Evolutionary conservation across 2,888 invertebrate genomes (phyloP).

Genomic region (Orthonevra nobilis): DNA sequence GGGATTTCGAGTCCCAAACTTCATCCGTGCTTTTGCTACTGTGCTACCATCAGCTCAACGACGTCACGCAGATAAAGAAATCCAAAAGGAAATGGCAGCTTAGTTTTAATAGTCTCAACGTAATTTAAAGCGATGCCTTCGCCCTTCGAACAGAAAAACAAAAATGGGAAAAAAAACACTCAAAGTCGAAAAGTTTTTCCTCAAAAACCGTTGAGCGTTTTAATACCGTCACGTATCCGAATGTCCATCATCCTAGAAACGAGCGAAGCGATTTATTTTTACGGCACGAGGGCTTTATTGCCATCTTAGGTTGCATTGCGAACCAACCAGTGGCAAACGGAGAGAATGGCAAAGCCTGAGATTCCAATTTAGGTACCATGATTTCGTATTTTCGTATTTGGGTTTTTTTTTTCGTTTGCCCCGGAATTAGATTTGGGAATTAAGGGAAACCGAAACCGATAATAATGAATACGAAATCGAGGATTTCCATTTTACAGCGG

Average conservation of each 20-base stretch:
- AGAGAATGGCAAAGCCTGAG: slow-evolving; percentile 30
- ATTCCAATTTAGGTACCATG: slow-evolving; percentile 22
- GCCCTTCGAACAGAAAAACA: too few species aligned
- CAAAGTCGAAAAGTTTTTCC: slow-evolving; percentile 29
- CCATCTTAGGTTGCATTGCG: slow-evolving; percentile 34
- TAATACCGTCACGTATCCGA: slow-evolving; percentile 63
- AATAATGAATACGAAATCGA: slow-evolving; percentile 36
- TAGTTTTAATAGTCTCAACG: slow-evolving; percentile 55
- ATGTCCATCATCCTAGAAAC: slow-evolving; percentile 64
- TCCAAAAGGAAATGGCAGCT: slow-evolving; percentile 53
- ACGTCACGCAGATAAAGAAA: slow-evolving; percentile 31
- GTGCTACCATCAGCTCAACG: too few species aligned
- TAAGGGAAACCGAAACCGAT: slow-evolving; percentile 21
- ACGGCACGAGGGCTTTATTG: slow-evolving; percentile 53
- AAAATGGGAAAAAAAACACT: too few species aligned
- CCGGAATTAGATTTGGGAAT: slow-evolving; percentile 52
- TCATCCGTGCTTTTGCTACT: too few species aligned
- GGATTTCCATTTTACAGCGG: slow-evolving; percentile 17
- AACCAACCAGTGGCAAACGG: slow-evolving; percentile 6
- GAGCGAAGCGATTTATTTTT: slow-evolving; percentile 67
- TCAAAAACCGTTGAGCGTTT: slow-evolving; percentile 56
- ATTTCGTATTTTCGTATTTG: slow-evolving; percentile 33
- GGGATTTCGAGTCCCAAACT: slow-evolving; percentile 12
- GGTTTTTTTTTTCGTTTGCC: slow-evolving; percentile 4
- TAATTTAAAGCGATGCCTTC: slow-evolving; percentile 45